Evolutionary conservation across 2,113 vertebrate species (phyloP).

Genomic region (Gymnorhina tibicen): DNA sequence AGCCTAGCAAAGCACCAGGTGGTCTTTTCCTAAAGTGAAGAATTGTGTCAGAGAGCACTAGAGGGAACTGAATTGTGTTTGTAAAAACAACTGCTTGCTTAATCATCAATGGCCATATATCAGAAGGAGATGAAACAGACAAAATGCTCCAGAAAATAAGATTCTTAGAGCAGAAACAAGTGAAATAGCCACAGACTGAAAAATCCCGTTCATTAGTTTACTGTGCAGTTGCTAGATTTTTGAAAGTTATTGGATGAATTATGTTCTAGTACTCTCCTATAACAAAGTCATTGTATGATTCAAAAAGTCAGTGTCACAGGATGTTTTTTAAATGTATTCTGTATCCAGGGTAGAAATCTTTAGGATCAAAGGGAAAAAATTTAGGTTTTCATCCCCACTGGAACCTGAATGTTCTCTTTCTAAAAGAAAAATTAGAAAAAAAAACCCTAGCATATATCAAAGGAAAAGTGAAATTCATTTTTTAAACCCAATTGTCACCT

Average conservation of each 20-base stretch:
- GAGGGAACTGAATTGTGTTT: background rate
- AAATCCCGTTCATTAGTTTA: rapidly evolving
- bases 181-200: background rate
- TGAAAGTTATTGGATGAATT: background rate
- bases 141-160: background rate
- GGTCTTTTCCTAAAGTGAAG: background rate
- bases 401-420: background rate
- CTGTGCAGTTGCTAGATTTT: background rate
- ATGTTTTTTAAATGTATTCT: background rate
- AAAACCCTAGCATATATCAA: background rate
- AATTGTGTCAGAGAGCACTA: background rate
- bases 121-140: background rate
- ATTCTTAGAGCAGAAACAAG: background rate
- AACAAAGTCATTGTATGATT: background rate
- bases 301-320: background rate
- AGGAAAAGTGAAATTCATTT: background rate
- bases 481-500: background rate
- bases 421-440: background rate
- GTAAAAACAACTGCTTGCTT: background rate
- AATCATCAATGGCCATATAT: background rate
- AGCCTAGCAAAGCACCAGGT: background rate
- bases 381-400: background rate
- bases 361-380: background rate
- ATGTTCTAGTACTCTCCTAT: background rate
- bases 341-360: background rate